Base-by-base conservation (phyloP, 2,797 vertebrate genomes). In the Lutra lutra region DNA sequence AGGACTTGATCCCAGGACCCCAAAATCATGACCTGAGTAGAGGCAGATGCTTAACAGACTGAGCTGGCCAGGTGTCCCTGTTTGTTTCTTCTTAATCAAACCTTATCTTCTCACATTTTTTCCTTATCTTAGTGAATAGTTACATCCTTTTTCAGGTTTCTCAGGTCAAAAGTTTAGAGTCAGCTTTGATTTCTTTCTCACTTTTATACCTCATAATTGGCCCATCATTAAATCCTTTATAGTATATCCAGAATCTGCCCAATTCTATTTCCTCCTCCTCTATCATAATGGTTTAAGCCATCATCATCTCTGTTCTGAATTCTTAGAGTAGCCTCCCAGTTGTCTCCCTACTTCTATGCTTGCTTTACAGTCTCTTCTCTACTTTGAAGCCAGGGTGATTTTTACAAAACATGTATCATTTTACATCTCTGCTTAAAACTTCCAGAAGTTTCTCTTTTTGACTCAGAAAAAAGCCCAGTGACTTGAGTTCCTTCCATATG, bases 351-450 rank as follows among this genome's bases (percentile, higher is more conserved):
- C 35, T 85, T 46, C 43, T 1, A 12, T 23, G 21, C 35, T 85
- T 93, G 35, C 62, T 51, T 92, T 84, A 46, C 13, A 25, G 6
- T 51, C 60, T 48, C 0, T 87, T 86, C 21, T 92, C 27, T 25
- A 72, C 23, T 11, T 83, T 77, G 78, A 88, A 95, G 46, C 38
- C 38, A 51, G 78, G 77, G 25, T 78, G 15, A 95, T n/a, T 78
- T 77, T 72, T 40, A 58, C 27, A 64, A 80, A 80, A 80, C 5
- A 38, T 70, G 5, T 85, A n/a, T 70, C 18, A 38, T 86, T 79
- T 62, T 40, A 82, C 18, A 5, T 92, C 38, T 82, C 56, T 64
- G 46, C 40, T 92, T 20, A 48, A 29, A 78, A 77, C 27, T 83
- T 79, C 6, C 29, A 62, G 29, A 66, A 60, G 40, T 15, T 82